Evolutionary conservation across 2,888 invertebrate species (phyloP).

Genomic region (Macropis europaea): DNA sequence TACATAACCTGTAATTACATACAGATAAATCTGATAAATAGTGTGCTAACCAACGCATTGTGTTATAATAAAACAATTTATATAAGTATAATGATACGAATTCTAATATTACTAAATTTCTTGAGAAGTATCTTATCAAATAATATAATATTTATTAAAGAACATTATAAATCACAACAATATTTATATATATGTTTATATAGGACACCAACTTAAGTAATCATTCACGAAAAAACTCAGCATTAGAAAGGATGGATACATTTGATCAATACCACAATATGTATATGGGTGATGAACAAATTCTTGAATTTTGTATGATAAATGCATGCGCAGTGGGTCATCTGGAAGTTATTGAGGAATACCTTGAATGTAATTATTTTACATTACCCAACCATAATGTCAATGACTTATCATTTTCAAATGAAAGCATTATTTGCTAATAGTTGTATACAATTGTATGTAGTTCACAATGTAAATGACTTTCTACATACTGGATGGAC

Average conservation of each 20-base stretch:
- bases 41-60: too few relatives aligned
- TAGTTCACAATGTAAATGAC: slow-evolving; percentile 75
- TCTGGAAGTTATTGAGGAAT: slow-evolving; percentile 61
- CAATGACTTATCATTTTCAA: not conserved
- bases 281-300: slow-evolving; percentile 37
- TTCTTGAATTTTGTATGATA: slow-evolving; percentile 53
- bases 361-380: slow-evolving; percentile 63
- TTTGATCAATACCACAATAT: not conserved
- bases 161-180: not conserved
- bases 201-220: not conserved
- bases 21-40: not conserved
- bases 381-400: not conserved
- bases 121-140: not conserved
- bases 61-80: not conserved
- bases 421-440: not conserved
- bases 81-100: not conserved
- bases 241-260: not conserved
- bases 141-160: not conserved
- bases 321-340: slow-evolving; percentile 70
- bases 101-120: not conserved
- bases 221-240: not conserved
- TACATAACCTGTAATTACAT: slow-evolving; percentile 3
- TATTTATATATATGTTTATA: not conserved
- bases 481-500: slow-evolving; percentile 83
- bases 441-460: slow-evolving; percentile 41